Percentiles rank a stretch among this genome's conserved stretches.
phyloP scores from a whole-genome alignment of 2,797 vertebrate genomes.

The Falco novaeseelandiae region DNA sequence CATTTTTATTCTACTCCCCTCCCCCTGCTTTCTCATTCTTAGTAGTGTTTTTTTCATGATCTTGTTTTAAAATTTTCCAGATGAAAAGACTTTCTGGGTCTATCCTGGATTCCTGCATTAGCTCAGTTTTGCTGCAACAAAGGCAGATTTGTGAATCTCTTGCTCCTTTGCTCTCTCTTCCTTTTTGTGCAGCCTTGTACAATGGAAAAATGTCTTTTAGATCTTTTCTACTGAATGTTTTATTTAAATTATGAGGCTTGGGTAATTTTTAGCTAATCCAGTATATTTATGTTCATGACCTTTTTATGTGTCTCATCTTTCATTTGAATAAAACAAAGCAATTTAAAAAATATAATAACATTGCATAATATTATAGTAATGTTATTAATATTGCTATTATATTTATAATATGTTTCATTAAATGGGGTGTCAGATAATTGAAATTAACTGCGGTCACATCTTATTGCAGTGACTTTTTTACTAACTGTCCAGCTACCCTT shows the following conservation, averaged over 20 bases:
- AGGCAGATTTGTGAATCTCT: not conserved
- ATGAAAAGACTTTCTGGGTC: not conserved
- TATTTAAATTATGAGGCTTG: not conserved
- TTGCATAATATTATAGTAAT: not conserved
- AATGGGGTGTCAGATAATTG: not conserved
- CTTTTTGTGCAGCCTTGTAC: not conserved
- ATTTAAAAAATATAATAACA: not conserved
- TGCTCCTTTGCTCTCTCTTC: not conserved
- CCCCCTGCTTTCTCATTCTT: not conserved
- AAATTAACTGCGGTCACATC: not conserved
- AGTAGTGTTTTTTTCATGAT: not conserved
- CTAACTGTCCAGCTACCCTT: not conserved
- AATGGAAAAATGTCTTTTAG: not conserved
- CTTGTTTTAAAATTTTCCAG: not conserved
- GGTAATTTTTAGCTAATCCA: not conserved
- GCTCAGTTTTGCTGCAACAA: not conserved
- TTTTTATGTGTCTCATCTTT: not conserved
- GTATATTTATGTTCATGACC: not conserved
- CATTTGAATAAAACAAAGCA: not conserved
- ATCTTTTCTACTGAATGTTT: not conserved
- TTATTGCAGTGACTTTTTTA: not conserved
- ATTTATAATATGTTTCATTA: not conserved
- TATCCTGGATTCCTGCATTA: not conserved
- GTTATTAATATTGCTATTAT: not conserved
- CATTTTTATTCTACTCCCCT: not conserved